These are phyloP conservation scores for Montipora sp. DNA, from an alignment of 64 coral and sea anemone genomes.

Conservation along the genomic window DNA sequence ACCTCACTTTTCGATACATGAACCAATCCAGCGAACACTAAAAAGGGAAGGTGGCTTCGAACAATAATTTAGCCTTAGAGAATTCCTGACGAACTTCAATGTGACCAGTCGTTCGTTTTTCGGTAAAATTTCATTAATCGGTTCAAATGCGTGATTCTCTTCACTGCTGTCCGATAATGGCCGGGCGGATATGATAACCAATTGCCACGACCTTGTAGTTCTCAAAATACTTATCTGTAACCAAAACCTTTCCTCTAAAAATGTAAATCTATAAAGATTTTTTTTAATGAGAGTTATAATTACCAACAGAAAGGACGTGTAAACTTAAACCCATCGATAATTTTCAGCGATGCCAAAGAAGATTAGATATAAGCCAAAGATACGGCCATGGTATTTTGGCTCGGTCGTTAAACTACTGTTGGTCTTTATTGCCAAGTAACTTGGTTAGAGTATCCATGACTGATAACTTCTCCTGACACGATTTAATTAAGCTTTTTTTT, in stretches of 20 bases:
- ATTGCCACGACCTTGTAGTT: background rate
- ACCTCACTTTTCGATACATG: background rate
- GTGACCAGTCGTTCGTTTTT: background rate
- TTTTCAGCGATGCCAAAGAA: conserved; percentile 1
- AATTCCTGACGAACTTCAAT: background rate
- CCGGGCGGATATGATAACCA: background rate
- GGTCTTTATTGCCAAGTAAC: background rate
- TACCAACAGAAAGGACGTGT: background rate
- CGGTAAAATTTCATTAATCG: background rate
- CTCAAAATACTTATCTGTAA: background rate
- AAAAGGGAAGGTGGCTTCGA: too few relatives aligned
- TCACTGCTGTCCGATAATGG: background rate
- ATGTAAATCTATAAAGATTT: conserved; percentile 8
- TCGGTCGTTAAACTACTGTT: background rate
- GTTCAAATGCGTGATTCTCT: background rate
- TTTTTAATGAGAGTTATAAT: background rate
- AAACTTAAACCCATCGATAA: background rate
- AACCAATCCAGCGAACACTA: too few relatives aligned
- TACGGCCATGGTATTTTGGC: background rate
- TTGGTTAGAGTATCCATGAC: background rate
- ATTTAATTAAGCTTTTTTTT: background rate
- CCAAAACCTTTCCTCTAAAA: conserved; percentile 28
- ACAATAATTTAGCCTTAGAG: background rate
- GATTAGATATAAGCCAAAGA: background rate
- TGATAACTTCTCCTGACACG: background rate